phyloP scores from a whole-genome alignment of 2,113 vertebrate species.

The rabbit (Oryctolagus cuniculus) region mOryCun1.1 NC_091434.1:33042501-33043000 shows the following conservation, averaged over 20 bases:
- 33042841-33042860: conserved; percentile 8
- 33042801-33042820: neutral
- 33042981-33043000: neutral
- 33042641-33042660: neutral
- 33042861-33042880: neutral
- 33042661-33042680: neutral
- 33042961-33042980: neutral
- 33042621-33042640: neutral
- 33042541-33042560: neutral
- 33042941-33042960: neutral
- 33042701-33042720: neutral
- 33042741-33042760: neutral
- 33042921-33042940: neutral
- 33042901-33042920: neutral
- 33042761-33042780: neutral
- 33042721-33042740: conserved; percentile 13
- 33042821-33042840: neutral
- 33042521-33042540: neutral
- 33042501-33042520: neutral
- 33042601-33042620: neutral
- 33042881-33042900: neutral
- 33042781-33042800: neutral
- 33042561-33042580: conserved; percentile 5
- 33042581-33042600: neutral
- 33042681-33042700: neutral